phyloP scores from a whole-genome alignment of 2,888 invertebrate genomes.

The Germaria angustata region DNA sequence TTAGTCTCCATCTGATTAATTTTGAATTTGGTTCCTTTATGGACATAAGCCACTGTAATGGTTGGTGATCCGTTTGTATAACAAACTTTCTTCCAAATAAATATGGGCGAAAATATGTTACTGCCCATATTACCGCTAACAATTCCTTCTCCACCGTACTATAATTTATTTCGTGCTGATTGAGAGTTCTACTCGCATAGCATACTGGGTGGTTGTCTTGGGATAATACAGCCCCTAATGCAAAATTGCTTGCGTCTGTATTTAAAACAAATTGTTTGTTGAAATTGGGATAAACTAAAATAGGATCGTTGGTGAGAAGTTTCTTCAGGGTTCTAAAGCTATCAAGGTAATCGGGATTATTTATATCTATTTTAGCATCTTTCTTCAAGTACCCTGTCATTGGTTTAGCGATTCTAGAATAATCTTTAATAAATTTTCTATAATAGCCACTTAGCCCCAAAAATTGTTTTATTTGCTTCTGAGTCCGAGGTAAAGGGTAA shows the following conservation, averaged over 20 bases:
- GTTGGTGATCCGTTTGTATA: too few species aligned
- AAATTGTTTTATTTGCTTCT: slow-evolving; percentile 71
- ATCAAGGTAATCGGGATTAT: slow-evolving; percentile 53
- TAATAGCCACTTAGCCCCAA: slow-evolving; percentile 64
- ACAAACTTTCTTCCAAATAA: too few species aligned
- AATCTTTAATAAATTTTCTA: slow-evolving; percentile 15
- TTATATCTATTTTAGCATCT: slow-evolving; percentile 20
- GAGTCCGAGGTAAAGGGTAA: slow-evolving; percentile 68
- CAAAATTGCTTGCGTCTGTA: slow-evolving; percentile 20
- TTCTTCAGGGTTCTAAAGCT: slow-evolving; percentile 38
- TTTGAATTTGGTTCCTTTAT: too few species aligned
- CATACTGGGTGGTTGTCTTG: slow-evolving; percentile 34
- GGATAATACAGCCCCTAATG: slow-evolving; percentile 40
- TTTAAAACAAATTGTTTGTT: slow-evolving; percentile 19
- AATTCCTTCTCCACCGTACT: slow-evolving; percentile 10
- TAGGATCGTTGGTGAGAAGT: neutral
- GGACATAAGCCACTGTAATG: too few species aligned
- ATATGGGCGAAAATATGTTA: slow-evolving; percentile 54
- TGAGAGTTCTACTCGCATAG: slow-evolving; percentile 7
- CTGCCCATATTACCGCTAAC: slow-evolving; percentile 48
- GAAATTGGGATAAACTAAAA: slow-evolving; percentile 54
- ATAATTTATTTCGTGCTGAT: slow-evolving; percentile 11
- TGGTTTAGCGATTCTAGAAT: slow-evolving; percentile 62
- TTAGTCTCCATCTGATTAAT: too few species aligned
- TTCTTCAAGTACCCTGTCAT: slow-evolving; percentile 63